Evolutionary conservation across 2,113 vertebrate genomes (phyloP).

Genomic region (Fregetta grallaria): DNA sequence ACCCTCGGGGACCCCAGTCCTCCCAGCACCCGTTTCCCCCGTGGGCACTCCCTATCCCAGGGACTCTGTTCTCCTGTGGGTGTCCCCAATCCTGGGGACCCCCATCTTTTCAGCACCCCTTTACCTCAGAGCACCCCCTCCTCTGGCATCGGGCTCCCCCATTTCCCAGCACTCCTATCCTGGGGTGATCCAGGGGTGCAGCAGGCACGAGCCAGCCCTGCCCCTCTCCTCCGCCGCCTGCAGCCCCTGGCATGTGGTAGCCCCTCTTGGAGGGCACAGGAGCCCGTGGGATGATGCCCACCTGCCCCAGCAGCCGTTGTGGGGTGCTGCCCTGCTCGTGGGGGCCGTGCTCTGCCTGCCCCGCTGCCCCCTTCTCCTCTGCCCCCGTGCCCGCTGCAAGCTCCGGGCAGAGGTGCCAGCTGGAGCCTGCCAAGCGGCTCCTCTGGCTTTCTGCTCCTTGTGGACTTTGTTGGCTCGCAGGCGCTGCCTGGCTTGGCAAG

Average conservation of each 20-base stretch:
- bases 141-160: background rate
- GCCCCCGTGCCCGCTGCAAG: rapidly evolving
- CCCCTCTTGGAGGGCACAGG: background rate
- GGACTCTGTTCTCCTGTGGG: background rate
- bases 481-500: background rate
- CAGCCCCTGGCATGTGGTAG: background rate
- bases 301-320: rapidly evolving
- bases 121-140: background rate
- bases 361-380: background rate
- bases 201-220: background rate
- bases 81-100: background rate
- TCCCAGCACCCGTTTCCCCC: background rate
- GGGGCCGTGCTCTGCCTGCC: background rate
- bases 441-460: constrained; percentile 3
- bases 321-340: background rate
- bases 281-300: background rate
- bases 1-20: background rate
- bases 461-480: background rate
- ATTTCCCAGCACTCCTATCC: background rate
- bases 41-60: background rate
- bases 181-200: background rate
- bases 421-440: background rate
- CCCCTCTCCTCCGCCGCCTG: background rate
- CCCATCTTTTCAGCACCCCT: background rate
- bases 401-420: background rate